These are phyloP conservation scores for Papilio aristodemus DNA, from an alignment of 1,140 invertebrate species.

Conservation along the genomic window DNA sequence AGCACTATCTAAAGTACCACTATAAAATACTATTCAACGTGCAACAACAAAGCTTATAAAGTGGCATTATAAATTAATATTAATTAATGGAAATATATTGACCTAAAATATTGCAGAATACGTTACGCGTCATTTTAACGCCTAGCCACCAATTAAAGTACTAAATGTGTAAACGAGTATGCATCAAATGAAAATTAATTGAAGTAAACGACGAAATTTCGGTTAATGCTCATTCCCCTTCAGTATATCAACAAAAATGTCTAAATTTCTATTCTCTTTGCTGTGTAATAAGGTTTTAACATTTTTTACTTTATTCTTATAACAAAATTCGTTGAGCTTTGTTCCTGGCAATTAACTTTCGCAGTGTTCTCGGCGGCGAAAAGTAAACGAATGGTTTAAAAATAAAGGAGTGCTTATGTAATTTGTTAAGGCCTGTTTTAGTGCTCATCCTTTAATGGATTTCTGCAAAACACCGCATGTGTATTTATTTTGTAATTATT, in stretches of 20 bases:
- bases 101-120: constrained; percentile 7
- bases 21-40: no score
- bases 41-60: no score
- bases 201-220: background rate
- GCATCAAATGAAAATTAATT: background rate
- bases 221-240: background rate
- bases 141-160: background rate
- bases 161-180: background rate
- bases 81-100: background rate
- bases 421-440: constrained; percentile 9
- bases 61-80: constrained; percentile 5
- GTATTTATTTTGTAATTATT: background rate
- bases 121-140: constrained; percentile 12
- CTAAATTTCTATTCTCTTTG: background rate
- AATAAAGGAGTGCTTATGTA: constrained; percentile 14
- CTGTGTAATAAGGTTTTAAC: background rate
- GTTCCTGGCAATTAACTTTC: constrained; percentile 12
- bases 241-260: background rate
- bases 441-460: background rate
- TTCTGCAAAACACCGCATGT: background rate
- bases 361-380: background rate
- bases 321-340: constrained; percentile 5
- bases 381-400: constrained; percentile 10
- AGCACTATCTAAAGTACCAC: no score
- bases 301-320: background rate